These are phyloP conservation scores for Oenanthe melanoleuca DNA, from an alignment of 2,113 vertebrate species.

Conservation along the genomic window DNA sequence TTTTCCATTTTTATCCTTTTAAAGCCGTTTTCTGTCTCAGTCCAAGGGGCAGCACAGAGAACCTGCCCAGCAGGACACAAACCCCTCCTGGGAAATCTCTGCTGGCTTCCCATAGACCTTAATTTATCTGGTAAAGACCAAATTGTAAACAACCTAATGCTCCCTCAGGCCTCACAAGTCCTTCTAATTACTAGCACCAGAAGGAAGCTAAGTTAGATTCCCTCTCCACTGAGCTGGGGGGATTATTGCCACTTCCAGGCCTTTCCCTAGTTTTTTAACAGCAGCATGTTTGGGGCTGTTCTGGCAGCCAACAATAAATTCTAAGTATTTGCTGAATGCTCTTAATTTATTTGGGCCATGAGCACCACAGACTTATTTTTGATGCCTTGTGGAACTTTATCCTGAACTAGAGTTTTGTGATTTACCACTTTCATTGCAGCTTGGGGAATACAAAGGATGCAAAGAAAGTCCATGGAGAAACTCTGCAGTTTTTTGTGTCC, in stretches of 20 bases:
- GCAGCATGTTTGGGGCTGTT: not conserved
- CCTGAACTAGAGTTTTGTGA: not conserved
- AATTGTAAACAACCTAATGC: conserved; percentile 16
- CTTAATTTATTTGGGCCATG: not conserved
- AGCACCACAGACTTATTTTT: not conserved
- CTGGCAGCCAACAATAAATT: not conserved
- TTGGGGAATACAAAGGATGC: not conserved
- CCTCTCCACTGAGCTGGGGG: not conserved
- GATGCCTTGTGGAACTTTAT: not conserved
- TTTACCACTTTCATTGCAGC: not conserved
- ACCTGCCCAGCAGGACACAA: not conserved
- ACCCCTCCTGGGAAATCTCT: not conserved
- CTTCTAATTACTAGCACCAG: conserved; percentile 3
- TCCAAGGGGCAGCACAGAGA: not conserved
- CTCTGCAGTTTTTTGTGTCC: accelerated
- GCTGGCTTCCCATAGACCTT: conserved; percentile 2
- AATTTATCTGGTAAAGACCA: conserved; percentile 36
- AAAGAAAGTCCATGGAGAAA: not conserved
- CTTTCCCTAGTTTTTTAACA: not conserved
- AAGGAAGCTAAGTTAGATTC: not conserved
- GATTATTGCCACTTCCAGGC: not conserved
- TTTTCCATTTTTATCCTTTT: not conserved
- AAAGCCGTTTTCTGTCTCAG: not conserved
- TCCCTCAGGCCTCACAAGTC: conserved; percentile 8
- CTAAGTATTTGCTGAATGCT: not conserved